Conservation (phyloP, 2,113 vertebrate species). For the Cyprinodon brontotheroides region DNA sequence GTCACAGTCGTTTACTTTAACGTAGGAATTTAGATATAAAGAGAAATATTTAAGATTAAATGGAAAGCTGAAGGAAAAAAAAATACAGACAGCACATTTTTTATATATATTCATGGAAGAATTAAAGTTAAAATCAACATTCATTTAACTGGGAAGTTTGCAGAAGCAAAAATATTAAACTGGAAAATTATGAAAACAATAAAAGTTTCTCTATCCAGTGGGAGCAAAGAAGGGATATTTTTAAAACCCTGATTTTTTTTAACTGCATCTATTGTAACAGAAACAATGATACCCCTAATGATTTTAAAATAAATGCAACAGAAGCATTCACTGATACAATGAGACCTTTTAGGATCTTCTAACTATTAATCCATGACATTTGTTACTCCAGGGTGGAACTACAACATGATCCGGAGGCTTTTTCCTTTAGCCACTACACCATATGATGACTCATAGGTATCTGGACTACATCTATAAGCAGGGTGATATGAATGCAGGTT, state of each 20-base stretch:
- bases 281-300: neutral
- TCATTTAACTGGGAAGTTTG: neutral
- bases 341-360: neutral
- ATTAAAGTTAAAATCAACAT: neutral
- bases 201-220: too few relatives aligned
- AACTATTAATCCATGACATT: neutral
- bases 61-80: neutral
- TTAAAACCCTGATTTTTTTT: neutral
- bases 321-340: too few relatives aligned
- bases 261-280: neutral
- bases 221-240: too few relatives aligned
- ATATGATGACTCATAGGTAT: neutral
- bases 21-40: neutral
- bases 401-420: too few relatives aligned
- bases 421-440: too few relatives aligned
- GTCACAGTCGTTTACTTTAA: neutral
- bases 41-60: too few relatives aligned
- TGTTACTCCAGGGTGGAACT: neutral
- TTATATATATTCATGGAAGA: neutral
- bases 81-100: neutral
- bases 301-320: too few relatives aligned
- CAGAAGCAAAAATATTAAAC: neutral
- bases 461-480: too few relatives aligned
- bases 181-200: neutral
- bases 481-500: too few relatives aligned